Percentiles rank a stretch among this genome's conserved stretches.
phyloP scores from a whole-genome alignment of 1,140 invertebrate species.

The Trichogramma pretiosum region DNA sequence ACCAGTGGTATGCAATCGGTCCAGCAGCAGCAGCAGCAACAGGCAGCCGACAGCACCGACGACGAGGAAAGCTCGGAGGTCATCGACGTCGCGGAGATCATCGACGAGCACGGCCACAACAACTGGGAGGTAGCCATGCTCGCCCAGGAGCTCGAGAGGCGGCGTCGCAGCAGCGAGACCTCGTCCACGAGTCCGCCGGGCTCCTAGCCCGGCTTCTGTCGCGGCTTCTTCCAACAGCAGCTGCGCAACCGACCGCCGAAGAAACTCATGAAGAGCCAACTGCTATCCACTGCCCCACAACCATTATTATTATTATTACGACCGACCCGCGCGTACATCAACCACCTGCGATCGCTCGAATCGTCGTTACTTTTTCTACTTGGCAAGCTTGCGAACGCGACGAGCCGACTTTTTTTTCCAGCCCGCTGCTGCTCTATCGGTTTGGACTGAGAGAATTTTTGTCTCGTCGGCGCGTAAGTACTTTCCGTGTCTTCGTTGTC shows the following conservation, averaged over 20 bases:
- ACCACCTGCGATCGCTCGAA: background rate
- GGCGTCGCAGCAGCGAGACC: conserved; percentile 45
- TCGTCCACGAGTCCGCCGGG: conserved; percentile 15
- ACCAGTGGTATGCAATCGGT: conserved; percentile 23
- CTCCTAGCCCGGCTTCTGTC: background rate
- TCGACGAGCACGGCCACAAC: conserved; percentile 42
- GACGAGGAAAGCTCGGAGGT: conserved; percentile 29
- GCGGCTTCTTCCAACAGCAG: background rate
- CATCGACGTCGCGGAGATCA: conserved; percentile 25
- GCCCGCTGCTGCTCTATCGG: background rate
- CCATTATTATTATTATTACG: background rate
- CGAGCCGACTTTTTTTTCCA: background rate
- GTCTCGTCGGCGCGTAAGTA: conserved; percentile 18
- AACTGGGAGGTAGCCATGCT: conserved; percentile 74
- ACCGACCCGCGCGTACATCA: background rate
- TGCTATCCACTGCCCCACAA: background rate
- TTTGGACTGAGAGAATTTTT: conserved; percentile 21
- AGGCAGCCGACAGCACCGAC: conserved; percentile 22
- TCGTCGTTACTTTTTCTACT: background rate
- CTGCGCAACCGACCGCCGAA: background rate
- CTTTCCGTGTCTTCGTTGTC: conserved; percentile 22
- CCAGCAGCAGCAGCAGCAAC: background rate
- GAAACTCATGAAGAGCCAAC: too few relatives aligned
- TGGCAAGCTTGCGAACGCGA: background rate
- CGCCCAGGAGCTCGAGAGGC: conserved; percentile 58